Evolutionary conservation across 2,888 invertebrate species (phyloP).

Genomic region (Calameuta pallipes): DNA sequence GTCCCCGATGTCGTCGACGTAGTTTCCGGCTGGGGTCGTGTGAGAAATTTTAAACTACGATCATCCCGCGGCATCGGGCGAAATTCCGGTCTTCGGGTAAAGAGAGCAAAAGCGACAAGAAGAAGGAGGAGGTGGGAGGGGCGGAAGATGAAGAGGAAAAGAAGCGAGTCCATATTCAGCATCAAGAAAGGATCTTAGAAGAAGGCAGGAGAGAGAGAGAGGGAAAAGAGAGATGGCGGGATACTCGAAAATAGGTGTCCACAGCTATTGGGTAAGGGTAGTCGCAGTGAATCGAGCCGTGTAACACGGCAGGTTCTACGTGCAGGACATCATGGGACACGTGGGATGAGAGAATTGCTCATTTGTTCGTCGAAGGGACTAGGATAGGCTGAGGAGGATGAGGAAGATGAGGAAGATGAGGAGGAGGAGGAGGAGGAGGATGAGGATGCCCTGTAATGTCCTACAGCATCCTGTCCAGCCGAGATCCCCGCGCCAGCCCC

Average conservation of each 20-base stretch:
- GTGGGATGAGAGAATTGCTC: constrained; percentile 63
- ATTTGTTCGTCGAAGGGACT: constrained; percentile 62
- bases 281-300: neutral
- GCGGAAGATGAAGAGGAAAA: constrained; percentile 19
- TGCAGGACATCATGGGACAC: constrained; percentile 63
- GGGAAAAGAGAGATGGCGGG: neutral
- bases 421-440: constrained; percentile 11
- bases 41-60: constrained; percentile 65
- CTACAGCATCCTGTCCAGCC: constrained; percentile 44
- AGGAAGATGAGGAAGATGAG: constrained; percentile 10
- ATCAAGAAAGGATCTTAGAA: constrained; percentile 2
- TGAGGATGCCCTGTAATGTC: constrained; percentile 54
- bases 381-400: constrained; percentile 25
- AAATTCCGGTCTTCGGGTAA: constrained; percentile 17
- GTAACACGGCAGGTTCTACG: constrained; percentile 45
- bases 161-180: constrained; percentile 1
- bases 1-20: constrained; percentile 44
- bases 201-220: constrained; percentile 16
- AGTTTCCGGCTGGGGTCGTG: constrained; percentile 57
- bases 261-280: no score
- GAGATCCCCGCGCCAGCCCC: neutral
- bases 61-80: constrained; percentile 45
- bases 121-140: neutral
- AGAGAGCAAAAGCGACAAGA: neutral
- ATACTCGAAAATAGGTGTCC: constrained; percentile 22